Evolutionary conservation across 1,140 invertebrate species (phyloP), one percentile per base, ranked within the genome.

Genomic region (Hyles euphorbiae): DNA sequence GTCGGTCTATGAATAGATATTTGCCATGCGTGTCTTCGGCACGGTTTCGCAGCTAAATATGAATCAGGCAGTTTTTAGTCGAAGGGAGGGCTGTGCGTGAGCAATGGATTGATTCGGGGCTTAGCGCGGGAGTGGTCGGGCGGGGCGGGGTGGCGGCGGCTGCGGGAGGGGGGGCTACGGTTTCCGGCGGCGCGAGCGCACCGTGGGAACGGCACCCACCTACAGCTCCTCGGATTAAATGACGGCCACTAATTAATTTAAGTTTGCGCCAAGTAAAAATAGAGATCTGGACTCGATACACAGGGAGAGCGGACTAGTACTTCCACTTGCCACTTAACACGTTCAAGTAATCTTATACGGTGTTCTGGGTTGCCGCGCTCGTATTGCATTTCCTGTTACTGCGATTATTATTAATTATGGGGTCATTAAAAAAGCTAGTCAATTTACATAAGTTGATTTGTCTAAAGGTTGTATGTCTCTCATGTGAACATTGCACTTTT

Each of bases 211-310:
- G 63, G 72, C 76, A 76, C 70, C 75, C 70, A 76, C 79, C 72
- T 83, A 80, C 80, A 49, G 65, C 71, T 76, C 74, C 70, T 76
- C 78, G 74, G 73, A 81, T 78, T 81, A 82, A 78, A 78, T 74
- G 77, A 83, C 75, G 77, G 68, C 55, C 71, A 81, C 84, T 85
- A 87, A 87, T 87, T 87, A 87, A 83, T 87, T 83, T 81, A 78
- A 78, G 68, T 81, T 76, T 71, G 72, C 63, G 60, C 46, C 64
- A 62, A 61, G 58, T 70, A 74, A 74, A 72, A 76, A 77, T 73
- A 69, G 67, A 74, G 59, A 68, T 68, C 64, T 62, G 65, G 66
- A 61, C 58, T 62, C 51, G 61, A 59, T 61, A 56, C 54, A 61
- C 9, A 56, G 54, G 55, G 60, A 61, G 54, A 61, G 60, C 56